Evolutionary conservation across 2,113 vertebrate species (phyloP).

Genomic region (Microcebus ravelobensis): DNA sequence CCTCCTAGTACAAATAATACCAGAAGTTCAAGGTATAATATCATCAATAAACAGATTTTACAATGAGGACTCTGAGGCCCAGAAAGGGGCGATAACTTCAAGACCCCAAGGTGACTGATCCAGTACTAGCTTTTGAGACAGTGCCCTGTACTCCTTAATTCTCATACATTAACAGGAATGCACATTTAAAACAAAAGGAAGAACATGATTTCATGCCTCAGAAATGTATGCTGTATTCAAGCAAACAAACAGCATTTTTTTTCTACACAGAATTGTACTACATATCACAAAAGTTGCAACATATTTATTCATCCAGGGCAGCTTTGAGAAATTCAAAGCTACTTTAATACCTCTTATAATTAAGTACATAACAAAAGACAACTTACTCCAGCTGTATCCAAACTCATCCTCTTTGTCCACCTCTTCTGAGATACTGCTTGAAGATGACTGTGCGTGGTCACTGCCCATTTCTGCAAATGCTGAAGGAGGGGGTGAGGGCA

Average conservation of each 20-base stretch:
- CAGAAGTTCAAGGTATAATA: not conserved
- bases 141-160: not conserved
- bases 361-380: conserved; percentile 20
- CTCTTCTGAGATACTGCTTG: conserved; percentile 79
- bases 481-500: conserved; percentile 79
- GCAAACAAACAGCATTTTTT: conserved; percentile 46
- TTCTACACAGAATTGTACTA: not conserved
- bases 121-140: not conserved
- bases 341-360: conserved; percentile 24
- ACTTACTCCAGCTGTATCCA: conserved; percentile 97
- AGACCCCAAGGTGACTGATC: too few species aligned
- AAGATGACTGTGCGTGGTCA: conserved; percentile 84
- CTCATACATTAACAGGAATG: not conserved
- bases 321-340: not conserved
- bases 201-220: conserved; percentile 2
- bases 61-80: not conserved
- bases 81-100: not conserved
- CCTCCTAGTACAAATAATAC: not conserved
- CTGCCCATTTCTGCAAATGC: conserved; percentile 82
- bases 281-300: not conserved
- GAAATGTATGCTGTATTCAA: conserved; percentile 47
- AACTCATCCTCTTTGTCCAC: conserved; percentile 91
- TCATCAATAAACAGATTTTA: not conserved
- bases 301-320: not conserved
- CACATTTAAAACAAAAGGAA: conserved; percentile 29